Evolutionary conservation across 2,113 vertebrate genomes (phyloP), one percentile per base, ranked within the genome.

Genomic region (Platysteira castanea): DNA sequence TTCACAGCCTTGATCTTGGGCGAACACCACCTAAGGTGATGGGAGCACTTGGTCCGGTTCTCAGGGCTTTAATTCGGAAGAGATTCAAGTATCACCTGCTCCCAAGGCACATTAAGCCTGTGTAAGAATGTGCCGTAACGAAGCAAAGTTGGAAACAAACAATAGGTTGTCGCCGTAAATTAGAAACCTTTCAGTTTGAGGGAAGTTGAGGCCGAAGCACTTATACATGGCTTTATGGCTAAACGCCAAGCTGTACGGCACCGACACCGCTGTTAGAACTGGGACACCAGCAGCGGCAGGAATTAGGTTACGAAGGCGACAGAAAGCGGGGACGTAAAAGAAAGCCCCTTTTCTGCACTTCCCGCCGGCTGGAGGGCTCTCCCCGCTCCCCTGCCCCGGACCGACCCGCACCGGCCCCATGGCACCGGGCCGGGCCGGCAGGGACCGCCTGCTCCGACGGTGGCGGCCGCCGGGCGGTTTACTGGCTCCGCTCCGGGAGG

Each of bases 211-310:
- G 54, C 27, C 15, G 41, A 31, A 41, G 73, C 68, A 27, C 47
- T 21, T 7, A 5, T 0, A 6, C 2, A 3, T 1, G 42, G 39
- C 3, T 46, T 10, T 7, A 13, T 2, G 13, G 41, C 46, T 6
- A 11, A 41, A 10, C 27, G 50, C 85, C 59, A 7, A 16, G 39
- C 47, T 3, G 74, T n/a, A 33, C 16, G 26, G 88, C 49, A 61
- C 69, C 47, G n/a, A 65, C 52, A 53, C 9, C 49, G 63, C 61
- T 7, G 4, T 4, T 7, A 7, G 27, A 64, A 67, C 54, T 14
- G 68, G 93, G 76, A 78, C 89, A 65, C 16, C 41, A 6, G 31
- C 63, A 44, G 41, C 1, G 11, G 4, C 8, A 49, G 49, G 19
- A 60, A 79, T 19, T 16, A 22, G 87, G 84, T 69, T 89, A 76